phyloP scores from a whole-genome alignment of 2,888 invertebrate genomes.

The Chaitophorus viminalis region DNA sequence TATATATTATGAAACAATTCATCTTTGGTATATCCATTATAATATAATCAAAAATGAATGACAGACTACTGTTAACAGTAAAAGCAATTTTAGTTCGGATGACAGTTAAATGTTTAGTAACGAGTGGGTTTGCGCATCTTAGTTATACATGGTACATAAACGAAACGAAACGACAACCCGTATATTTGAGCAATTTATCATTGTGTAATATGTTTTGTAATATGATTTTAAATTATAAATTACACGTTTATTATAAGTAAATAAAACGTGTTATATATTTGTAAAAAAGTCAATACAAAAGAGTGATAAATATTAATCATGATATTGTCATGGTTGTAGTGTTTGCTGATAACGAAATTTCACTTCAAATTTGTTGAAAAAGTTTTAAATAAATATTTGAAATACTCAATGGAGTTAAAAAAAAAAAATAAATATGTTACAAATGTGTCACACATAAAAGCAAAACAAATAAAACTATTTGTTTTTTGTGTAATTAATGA shows the following conservation, averaged over 20 bases:
- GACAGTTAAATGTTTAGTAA: too few species aligned
- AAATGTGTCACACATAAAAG: background rate
- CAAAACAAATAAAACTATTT: conserved; percentile 17
- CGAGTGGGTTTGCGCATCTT: too few species aligned
- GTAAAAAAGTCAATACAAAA: background rate
- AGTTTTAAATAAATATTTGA: conserved; percentile 27
- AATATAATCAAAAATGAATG: too few species aligned
- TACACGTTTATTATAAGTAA: background rate
- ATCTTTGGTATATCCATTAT: too few species aligned
- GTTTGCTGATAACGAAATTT: background rate
- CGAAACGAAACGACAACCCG: background rate
- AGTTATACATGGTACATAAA: too few species aligned
- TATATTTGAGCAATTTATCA: background rate
- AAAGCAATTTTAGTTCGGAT: too few species aligned
- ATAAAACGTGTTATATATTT: background rate
- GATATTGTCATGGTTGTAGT: background rate
- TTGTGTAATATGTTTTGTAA: background rate
- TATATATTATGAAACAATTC: too few species aligned
- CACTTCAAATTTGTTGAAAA: background rate
- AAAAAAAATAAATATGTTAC: conserved; percentile 17
- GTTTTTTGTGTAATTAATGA: background rate
- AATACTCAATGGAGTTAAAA: conserved; percentile 10
- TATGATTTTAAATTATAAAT: background rate
- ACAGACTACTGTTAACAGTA: too few species aligned
- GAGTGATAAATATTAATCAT: background rate